A percentile compares a stretch with the other conserved stretches of the same genome.
Evolutionary conservation across 2,113 vertebrate genomes (phyloP).

Genomic region (Pygoscelis adeliae): DNA sequence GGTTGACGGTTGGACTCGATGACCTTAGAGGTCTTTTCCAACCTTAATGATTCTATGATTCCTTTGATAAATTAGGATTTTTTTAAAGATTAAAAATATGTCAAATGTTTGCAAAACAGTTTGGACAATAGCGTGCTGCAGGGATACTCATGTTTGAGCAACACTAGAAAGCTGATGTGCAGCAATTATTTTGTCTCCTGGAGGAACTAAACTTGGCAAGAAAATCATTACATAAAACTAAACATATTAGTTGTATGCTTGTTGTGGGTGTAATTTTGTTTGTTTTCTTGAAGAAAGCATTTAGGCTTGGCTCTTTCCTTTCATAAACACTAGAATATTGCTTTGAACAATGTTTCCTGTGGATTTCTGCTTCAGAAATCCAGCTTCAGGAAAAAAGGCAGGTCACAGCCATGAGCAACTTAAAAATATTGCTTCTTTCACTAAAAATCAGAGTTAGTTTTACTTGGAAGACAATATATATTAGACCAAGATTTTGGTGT

Average conservation of each 20-base stretch:
- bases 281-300: not conserved
- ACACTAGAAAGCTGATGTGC: not conserved
- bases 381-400: not conserved
- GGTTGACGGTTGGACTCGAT: no score
- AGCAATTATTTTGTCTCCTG: conserved; percentile 43
- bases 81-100: not conserved
- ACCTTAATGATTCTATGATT: not conserved
- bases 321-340: not conserved
- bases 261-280: not conserved
- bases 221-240: conserved; percentile 27
- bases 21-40: no score
- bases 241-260: not conserved
- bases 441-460: not conserved
- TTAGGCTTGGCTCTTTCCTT: not conserved
- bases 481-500: not conserved
- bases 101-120: conserved; percentile 29
- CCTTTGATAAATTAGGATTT: not conserved
- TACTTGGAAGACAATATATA: not conserved
- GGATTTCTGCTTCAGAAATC: not conserved
- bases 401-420: not conserved
- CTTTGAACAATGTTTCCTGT: not conserved
- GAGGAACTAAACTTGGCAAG: not conserved
- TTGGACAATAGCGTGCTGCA: not conserved
- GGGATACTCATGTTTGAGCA: conserved; percentile 18
- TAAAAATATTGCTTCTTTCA: not conserved